Evolutionary conservation across 2,888 invertebrate species (phyloP).

Genomic region (Phyllotreta cruciferae): DNA sequence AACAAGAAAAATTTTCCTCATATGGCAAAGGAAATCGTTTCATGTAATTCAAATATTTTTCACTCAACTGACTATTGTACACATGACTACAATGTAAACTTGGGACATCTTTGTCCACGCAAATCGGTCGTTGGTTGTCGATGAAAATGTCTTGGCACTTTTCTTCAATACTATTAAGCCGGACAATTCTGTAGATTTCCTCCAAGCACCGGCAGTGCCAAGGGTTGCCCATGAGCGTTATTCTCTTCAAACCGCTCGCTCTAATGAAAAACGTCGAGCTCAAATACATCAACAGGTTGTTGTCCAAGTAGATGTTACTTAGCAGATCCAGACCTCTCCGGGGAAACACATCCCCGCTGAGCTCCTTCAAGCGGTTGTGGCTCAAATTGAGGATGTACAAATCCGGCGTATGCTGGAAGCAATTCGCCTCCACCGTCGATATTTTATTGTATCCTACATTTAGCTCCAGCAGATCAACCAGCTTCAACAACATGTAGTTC

Average conservation of each 20-base stretch:
- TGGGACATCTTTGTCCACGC: slow-evolving; percentile 27
- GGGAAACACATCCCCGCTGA: slow-evolving; percentile 35
- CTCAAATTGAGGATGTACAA: slow-evolving; percentile 30
- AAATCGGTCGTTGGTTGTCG: slow-evolving; percentile 35
- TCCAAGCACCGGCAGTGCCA: slow-evolving; percentile 40
- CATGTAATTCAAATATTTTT: slow-evolving; percentile 21
- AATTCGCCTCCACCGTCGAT: slow-evolving; percentile 33
- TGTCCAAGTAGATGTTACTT: slow-evolving; percentile 35
- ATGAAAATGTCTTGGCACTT: slow-evolving; percentile 32
- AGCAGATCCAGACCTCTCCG: slow-evolving; percentile 29
- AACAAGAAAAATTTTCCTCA: no score
- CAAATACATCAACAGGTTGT: slow-evolving; percentile 40
- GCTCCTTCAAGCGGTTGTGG: slow-evolving; percentile 34
- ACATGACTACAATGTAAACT: slow-evolving; percentile 26
- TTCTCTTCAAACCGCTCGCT: slow-evolving; percentile 28
- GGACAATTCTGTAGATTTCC: slow-evolving; percentile 30
- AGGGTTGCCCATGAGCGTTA: slow-evolving; percentile 41
- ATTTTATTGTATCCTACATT: slow-evolving; percentile 39
- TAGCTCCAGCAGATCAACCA: slow-evolving; percentile 31
- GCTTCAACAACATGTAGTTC: slow-evolving; percentile 34
- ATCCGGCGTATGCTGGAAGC: slow-evolving; percentile 37
- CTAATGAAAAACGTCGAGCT: slow-evolving; percentile 37
- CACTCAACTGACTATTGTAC: slow-evolving; percentile 30
- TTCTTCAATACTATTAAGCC: slow-evolving; percentile 32
- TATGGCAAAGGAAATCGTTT: neutral